Evolutionary conservation across 1,140 invertebrate species (phyloP).

Genomic region (Campoletis sonorensis): DNA sequence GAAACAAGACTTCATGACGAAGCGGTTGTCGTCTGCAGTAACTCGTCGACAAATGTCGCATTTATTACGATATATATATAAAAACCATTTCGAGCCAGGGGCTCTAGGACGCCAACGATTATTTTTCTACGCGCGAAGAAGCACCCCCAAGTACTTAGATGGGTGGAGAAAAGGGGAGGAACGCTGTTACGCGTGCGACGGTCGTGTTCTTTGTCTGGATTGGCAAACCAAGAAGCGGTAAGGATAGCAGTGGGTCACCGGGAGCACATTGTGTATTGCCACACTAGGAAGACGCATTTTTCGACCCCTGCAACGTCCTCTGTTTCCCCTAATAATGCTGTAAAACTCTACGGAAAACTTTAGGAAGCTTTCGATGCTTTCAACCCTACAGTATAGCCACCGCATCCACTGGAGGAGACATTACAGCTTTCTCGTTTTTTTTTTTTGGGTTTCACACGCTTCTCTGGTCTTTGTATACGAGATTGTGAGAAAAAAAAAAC

Average conservation of each 20-base stretch:
- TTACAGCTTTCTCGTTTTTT: constrained; percentile 1
- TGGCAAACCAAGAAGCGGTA: constrained; percentile 35
- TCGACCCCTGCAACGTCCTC: constrained; percentile 26
- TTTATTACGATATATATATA: neutral
- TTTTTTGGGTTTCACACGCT: neutral
- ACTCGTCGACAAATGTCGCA: neutral
- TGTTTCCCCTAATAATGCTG: neutral
- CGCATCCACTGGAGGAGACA: neutral
- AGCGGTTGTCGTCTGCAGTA: constrained; percentile 20
- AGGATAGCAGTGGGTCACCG: constrained; percentile 64
- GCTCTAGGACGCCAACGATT: constrained; percentile 59
- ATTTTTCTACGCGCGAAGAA: constrained; percentile 63
- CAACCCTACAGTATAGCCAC: neutral
- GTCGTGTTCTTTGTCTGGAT: constrained; percentile 62
- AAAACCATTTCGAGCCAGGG: neutral
- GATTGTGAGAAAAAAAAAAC: neutral
- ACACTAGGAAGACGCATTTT: constrained; percentile 31
- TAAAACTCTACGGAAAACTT: constrained; percentile 32
- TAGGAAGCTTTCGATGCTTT: constrained; percentile 27
- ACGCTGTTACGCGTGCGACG: constrained; percentile 55
- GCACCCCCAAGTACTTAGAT: constrained; percentile 58
- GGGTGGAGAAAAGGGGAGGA: constrained; percentile 49
- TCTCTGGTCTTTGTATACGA: neutral
- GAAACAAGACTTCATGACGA: constrained; percentile 8
- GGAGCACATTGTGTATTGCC: constrained; percentile 49